phyloP scores from a whole-genome alignment of 1,140 invertebrate species.

The Pseudomyrmex flavicornis region DNA sequence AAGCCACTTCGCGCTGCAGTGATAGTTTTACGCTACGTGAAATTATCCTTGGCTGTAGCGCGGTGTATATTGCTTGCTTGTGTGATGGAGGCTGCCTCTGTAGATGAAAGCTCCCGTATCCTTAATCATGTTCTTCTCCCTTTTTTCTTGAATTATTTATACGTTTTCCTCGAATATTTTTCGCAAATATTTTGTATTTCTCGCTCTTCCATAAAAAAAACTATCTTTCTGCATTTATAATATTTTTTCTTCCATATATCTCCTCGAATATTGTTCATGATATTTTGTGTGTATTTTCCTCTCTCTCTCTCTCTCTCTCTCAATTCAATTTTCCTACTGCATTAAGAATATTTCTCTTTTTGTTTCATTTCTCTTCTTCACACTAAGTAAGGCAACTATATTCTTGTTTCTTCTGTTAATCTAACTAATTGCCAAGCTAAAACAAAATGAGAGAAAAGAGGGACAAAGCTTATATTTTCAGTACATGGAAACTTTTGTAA shows the following conservation, averaged over 20 bases:
- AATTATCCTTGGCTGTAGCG: conserved; percentile 10
- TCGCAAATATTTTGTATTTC: no score
- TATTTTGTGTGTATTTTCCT: not conserved
- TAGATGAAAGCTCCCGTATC: conserved; percentile 20
- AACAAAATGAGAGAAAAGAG: not conserved
- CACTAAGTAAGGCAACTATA: not conserved
- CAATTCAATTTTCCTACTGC: not conserved
- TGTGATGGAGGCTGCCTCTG: not conserved
- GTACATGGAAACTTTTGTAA: conserved; percentile 16
- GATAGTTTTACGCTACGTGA: conserved; percentile 29
- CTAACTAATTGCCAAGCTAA: not conserved
- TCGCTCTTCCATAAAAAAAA: no score
- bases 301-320: not conserved
- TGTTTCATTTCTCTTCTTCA: not conserved
- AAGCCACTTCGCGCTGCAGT: conserved; percentile 30
- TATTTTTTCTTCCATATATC: no score
- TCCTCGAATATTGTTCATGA: no score
- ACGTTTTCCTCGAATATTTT: no score
- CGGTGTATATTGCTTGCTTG: conserved; percentile 17
- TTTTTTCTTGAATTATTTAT: not conserved
- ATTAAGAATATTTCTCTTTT: not conserved
- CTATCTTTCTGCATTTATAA: no score
- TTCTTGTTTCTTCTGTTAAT: not conserved
- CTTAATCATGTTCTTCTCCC: not conserved
- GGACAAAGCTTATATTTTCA: not conserved